Evolutionary conservation across 2,797 vertebrate species (phyloP).

Genomic region (Chloroceryle amazona): DNA sequence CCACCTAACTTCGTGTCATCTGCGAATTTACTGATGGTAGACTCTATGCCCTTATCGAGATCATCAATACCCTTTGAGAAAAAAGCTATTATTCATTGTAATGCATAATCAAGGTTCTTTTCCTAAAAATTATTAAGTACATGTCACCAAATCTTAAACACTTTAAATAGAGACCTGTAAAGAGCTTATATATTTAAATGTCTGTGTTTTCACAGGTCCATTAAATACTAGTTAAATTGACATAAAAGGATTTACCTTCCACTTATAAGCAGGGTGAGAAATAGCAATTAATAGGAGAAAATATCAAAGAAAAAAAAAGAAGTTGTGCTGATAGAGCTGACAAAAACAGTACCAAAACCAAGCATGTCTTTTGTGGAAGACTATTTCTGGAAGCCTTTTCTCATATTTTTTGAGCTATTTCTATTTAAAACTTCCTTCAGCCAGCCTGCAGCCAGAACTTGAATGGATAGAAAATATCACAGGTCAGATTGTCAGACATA

Average conservation of each 20-base stretch:
- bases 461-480: neutral
- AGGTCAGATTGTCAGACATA: neutral
- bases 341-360: neutral
- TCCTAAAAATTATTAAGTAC: neutral
- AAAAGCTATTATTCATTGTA: neutral
- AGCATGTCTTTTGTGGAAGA: neutral
- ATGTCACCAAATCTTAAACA: neutral
- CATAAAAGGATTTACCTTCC: neutral
- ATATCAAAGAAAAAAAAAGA: neutral
- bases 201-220: neutral
- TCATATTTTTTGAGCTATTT: neutral
- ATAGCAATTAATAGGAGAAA: neutral
- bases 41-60: too few species aligned
- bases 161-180: neutral
- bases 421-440: neutral
- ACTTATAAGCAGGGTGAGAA: neutral
- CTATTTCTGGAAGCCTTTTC: neutral
- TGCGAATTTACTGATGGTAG: too few species aligned
- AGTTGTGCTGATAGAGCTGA: neutral
- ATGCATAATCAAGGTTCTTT: neutral
- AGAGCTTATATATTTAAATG: neutral
- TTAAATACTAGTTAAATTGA: neutral
- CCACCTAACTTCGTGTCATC: too few species aligned
- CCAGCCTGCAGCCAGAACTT: neutral
- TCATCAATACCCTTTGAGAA: neutral